phyloP scores from a whole-genome alignment of 2,113 vertebrate genomes.

The Larimichthys crocea region DNA sequence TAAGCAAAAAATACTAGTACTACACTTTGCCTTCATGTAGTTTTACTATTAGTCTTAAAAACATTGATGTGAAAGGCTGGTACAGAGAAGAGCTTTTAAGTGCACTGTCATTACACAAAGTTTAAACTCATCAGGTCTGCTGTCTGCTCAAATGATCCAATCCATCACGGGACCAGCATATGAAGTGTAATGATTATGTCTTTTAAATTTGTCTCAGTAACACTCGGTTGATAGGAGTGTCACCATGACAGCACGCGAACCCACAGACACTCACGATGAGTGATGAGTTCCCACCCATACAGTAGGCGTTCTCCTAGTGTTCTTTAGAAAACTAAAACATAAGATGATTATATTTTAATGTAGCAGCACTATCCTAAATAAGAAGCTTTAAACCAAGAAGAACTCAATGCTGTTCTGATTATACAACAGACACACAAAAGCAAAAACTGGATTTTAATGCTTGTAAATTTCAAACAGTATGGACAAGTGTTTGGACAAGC shows the following conservation, averaged over 20 bases:
- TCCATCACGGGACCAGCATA: conserved; percentile 41
- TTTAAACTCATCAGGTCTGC: conserved; percentile 56
- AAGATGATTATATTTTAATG: conserved; percentile 25
- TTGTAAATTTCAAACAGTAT: background rate
- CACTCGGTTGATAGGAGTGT: conserved; percentile 34
- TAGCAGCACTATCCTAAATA: background rate
- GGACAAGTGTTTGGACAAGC: too few relatives aligned
- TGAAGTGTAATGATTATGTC: conserved; percentile 56
- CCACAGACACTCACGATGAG: conserved; percentile 20
- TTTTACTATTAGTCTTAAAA: background rate
- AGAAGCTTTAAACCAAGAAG: background rate
- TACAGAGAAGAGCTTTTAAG: conserved; percentile 51
- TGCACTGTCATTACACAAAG: conserved; percentile 36
- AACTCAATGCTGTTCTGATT: conserved; percentile 1
- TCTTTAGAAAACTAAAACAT: conserved; percentile 21
- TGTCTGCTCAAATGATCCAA: conserved; percentile 48
- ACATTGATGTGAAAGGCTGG: background rate
- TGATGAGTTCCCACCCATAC: conserved; percentile 24
- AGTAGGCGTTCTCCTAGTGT: background rate
- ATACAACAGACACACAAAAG: conserved; percentile 1
- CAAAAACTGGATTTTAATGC: background rate
- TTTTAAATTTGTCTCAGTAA: conserved; percentile 64
- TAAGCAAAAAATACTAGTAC: background rate
- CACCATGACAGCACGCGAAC: conserved; percentile 39
- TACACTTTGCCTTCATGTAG: background rate